A percentile compares a stretch with the other conserved stretches of the same genome.
phyloP scores from a whole-genome alignment of 2,113 vertebrate genomes.

The Petromus typicus region DNA sequence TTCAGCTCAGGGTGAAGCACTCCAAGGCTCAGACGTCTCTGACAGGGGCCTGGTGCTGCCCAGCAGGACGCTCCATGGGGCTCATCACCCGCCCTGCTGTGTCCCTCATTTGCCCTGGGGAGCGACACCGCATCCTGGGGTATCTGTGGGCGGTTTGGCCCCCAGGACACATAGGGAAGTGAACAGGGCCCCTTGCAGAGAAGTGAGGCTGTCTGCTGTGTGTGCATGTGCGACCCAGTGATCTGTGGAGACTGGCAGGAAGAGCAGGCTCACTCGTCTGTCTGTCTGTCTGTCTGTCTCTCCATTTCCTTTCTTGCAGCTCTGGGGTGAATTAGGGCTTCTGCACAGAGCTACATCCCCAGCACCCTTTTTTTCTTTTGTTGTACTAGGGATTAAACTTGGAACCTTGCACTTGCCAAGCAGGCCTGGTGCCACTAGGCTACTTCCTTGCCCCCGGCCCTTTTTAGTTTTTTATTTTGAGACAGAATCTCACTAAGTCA shows the following conservation, averaged over 20 bases:
- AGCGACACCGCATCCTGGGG: accelerated
- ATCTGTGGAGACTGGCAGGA: background rate
- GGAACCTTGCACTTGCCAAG: background rate
- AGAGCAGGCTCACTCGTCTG: background rate
- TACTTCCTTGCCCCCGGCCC: background rate
- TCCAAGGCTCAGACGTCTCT: too few species aligned
- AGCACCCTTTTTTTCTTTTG: too few species aligned
- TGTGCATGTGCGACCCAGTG: accelerated
- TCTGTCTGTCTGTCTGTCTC: background rate
- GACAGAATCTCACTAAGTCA: background rate
- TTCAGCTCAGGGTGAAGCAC: background rate
- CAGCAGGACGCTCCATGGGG: background rate
- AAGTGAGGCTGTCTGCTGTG: background rate
- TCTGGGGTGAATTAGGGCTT: too few species aligned
- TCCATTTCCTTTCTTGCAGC: background rate
- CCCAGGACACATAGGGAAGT: accelerated
- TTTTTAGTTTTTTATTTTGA: background rate
- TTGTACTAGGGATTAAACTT: background rate
- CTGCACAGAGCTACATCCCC: too few species aligned
- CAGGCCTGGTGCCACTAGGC: background rate
- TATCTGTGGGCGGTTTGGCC: too few species aligned
- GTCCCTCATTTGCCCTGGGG: background rate
- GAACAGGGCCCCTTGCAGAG: background rate
- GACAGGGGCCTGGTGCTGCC: background rate
- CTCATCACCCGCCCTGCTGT: background rate